Evolutionary conservation across 2,888 invertebrate genomes (phyloP).

Genomic region (Rhynchonema sp.): DNA sequence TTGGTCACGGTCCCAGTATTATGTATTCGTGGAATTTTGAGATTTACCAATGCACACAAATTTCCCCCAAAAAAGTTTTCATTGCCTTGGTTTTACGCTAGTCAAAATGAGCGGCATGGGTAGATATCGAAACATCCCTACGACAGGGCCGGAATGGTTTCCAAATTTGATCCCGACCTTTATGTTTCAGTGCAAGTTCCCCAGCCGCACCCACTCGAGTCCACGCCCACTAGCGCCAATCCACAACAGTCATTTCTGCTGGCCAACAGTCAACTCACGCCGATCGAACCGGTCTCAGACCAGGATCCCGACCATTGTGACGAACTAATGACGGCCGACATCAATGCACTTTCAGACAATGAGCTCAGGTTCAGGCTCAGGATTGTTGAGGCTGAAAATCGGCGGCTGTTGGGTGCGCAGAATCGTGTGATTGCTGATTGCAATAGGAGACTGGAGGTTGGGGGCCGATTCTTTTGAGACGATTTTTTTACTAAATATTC

Average conservation of each 20-base stretch:
- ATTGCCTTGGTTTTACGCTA: not conserved
- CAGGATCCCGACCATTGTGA: not conserved
- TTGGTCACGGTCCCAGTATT: no score
- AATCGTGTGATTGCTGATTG: constrained; percentile 16
- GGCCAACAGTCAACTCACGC: not conserved
- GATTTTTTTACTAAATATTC: not conserved
- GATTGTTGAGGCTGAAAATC: constrained; percentile 17
- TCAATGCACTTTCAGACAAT: not conserved
- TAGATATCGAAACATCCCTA: no score
- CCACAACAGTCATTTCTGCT: not conserved
- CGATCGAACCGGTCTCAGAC: no score
- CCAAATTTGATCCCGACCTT: no score
- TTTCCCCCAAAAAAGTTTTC: not conserved
- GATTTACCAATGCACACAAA: not conserved
- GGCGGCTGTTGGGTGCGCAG: constrained; percentile 16
- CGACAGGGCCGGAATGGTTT: no score
- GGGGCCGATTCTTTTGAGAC: not conserved
- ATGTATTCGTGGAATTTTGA: not conserved
- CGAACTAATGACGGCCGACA: not conserved
- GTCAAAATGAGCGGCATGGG: not conserved
- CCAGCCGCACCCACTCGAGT: not conserved
- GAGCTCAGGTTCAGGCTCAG: constrained; percentile 8
- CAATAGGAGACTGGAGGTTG: constrained; percentile 16
- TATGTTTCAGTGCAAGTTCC: not conserved
- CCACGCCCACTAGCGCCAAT: not conserved